phyloP scores from a whole-genome alignment of 2,888 invertebrate genomes.

The Anodontia alba region DNA sequence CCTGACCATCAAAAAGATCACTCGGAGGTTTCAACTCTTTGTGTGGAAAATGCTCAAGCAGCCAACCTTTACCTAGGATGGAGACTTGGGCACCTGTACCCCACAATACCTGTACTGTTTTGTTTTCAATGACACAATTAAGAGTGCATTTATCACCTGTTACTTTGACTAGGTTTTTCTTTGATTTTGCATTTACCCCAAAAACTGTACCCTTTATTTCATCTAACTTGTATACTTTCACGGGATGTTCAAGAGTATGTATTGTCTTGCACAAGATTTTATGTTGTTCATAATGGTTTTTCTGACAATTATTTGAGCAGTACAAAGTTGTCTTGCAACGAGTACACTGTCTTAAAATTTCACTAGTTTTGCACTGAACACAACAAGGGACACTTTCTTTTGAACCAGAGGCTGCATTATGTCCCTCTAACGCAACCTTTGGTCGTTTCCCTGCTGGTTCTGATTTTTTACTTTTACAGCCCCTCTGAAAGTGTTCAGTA shows the following conservation, averaged over 20 bases:
- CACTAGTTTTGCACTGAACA: not conserved
- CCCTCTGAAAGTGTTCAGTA: not conserved
- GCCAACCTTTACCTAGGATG: slow-evolving; percentile 7
- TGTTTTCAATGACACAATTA: not conserved
- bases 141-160: slow-evolving; percentile 23
- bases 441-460: slow-evolving; percentile 14
- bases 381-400: not conserved
- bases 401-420: not conserved
- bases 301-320: slow-evolving; percentile 8
- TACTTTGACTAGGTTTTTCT: slow-evolving; percentile 28
- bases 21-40: not conserved
- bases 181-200: slow-evolving; percentile 28
- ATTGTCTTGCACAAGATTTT: slow-evolving; percentile 1
- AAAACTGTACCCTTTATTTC: not conserved
- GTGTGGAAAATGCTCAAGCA: not conserved
- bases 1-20: slow-evolving; percentile 23
- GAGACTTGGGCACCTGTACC: slow-evolving; percentile 41
- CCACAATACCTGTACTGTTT: slow-evolving; percentile 25
- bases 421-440: slow-evolving; percentile 16
- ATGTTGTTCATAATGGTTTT: slow-evolving; percentile 14
- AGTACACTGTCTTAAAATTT: not conserved
- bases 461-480: not conserved
- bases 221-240: not conserved
- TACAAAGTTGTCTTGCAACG: not conserved
- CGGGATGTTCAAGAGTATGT: not conserved